Conservation (phyloP, 1,140 invertebrate species). For the Macrosteles quadrilineatus region DNA sequence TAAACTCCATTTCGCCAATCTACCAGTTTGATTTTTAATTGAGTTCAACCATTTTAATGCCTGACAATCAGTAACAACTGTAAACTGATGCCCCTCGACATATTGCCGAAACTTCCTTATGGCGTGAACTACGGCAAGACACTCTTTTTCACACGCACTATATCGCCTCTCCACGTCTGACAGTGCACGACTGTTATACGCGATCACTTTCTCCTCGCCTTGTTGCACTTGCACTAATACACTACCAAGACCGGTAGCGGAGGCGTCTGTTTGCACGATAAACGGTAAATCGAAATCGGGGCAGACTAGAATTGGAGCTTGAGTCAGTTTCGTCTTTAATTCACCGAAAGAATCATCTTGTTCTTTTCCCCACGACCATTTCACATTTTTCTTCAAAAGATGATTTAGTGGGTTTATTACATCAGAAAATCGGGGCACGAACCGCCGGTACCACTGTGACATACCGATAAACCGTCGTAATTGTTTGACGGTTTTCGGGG, state of each 20-base stretch:
- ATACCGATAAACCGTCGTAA: slow-evolving; percentile 43
- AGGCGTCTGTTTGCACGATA: slow-evolving; percentile 45
- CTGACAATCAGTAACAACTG: slow-evolving; percentile 50
- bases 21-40: no score
- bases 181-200: slow-evolving; percentile 46
- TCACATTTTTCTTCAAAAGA: slow-evolving; percentile 42
- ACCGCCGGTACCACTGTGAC: slow-evolving; percentile 46
- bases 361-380: slow-evolving; percentile 30
- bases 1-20: no score
- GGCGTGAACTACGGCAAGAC: slow-evolving; percentile 48
- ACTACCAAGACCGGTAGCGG: slow-evolving; percentile 42
- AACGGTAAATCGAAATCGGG: slow-evolving; percentile 43
- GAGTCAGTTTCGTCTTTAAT: slow-evolving; percentile 39
- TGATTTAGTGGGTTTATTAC: slow-evolving; percentile 44
- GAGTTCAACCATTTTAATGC: no score
- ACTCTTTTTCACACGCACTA: slow-evolving; percentile 49
- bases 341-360: slow-evolving; percentile 34
- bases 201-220: slow-evolving; percentile 42
- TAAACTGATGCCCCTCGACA: slow-evolving; percentile 49
- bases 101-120: slow-evolving; percentile 48
- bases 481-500: slow-evolving; percentile 37
- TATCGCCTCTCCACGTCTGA: slow-evolving; percentile 47
- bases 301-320: slow-evolving; percentile 39
- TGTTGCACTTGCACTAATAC: slow-evolving; percentile 42
- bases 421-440: slow-evolving; percentile 47